Conservation (phyloP, 2,113 vertebrate genomes). For the Peromyscus californicus region DNA sequence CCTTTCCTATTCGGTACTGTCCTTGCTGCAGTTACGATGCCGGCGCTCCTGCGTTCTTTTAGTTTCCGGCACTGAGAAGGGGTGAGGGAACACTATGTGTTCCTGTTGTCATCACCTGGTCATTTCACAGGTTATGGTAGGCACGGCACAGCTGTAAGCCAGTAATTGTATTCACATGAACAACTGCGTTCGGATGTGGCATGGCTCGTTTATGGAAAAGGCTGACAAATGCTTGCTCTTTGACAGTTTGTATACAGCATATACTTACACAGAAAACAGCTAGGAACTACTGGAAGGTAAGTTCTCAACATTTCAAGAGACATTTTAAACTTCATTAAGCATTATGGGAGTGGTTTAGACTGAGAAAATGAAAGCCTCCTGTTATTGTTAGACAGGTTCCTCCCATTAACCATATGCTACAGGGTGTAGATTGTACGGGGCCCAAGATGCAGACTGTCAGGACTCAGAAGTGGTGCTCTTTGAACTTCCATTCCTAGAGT, state of each 20-base stretch:
- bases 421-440: background rate
- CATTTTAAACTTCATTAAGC: conserved; percentile 13
- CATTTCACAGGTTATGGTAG: conserved; percentile 32
- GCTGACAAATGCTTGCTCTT: background rate
- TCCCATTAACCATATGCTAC: background rate
- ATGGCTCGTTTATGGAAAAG: background rate
- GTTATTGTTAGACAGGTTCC: background rate
- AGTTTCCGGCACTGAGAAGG: background rate
- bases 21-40: background rate
- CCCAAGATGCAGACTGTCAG: background rate
- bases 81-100: background rate
- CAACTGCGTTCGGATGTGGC: conserved; percentile 1
- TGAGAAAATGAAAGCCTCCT: background rate
- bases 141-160: background rate
- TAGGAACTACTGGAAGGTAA: conserved; percentile 44
- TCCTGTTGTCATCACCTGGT: conserved; percentile 66
- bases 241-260: background rate
- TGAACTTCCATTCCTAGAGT: background rate
- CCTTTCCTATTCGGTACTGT: background rate
- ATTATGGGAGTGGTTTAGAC: conserved; percentile 1
- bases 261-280: background rate
- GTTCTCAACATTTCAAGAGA: background rate
- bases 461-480: background rate
- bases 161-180: background rate
- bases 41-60: background rate